phyloP scores from a whole-genome alignment of 2,113 vertebrate genomes.

The Etheostoma spectabile region DNA sequence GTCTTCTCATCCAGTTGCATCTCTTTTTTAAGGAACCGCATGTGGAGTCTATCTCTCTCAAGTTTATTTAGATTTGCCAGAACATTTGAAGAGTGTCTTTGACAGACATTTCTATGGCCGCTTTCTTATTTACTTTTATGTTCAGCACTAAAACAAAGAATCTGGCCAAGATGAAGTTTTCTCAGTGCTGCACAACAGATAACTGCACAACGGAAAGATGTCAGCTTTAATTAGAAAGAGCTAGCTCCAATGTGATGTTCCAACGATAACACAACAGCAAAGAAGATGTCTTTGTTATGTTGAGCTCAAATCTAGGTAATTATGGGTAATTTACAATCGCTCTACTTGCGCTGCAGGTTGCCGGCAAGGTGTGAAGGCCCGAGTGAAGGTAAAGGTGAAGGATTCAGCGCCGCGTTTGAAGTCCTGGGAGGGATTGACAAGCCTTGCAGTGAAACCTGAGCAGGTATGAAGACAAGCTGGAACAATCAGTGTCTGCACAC shows the following conservation, averaged over 20 bases:
- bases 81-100: constrained; percentile 64
- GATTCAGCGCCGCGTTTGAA: constrained; percentile 66
- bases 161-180: constrained; percentile 40
- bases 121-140: constrained; percentile 60
- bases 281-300: constrained; percentile 64
- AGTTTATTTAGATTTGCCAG: constrained; percentile 78
- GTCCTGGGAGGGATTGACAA: constrained; percentile 66
- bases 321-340: constrained; percentile 69
- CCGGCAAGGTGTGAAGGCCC: constrained; percentile 59
- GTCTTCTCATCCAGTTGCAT: constrained; percentile 73
- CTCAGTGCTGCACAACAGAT: constrained; percentile 41
- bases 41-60: constrained; percentile 73
- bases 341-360: constrained; percentile 58
- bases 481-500: constrained; percentile 62
- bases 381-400: constrained; percentile 62
- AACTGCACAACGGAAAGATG: constrained; percentile 50
- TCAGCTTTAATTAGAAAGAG: constrained; percentile 67
- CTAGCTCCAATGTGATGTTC: constrained; percentile 36
- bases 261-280: constrained; percentile 62
- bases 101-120: constrained; percentile 54
- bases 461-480: constrained; percentile 73
- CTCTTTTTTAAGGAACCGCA: constrained; percentile 71
- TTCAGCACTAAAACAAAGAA: constrained; percentile 33
- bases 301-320: constrained; percentile 64
- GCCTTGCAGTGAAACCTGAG: constrained; percentile 72